Evolutionary conservation across 2,888 invertebrate species (phyloP).

Genomic region (Bombylius major): DNA sequence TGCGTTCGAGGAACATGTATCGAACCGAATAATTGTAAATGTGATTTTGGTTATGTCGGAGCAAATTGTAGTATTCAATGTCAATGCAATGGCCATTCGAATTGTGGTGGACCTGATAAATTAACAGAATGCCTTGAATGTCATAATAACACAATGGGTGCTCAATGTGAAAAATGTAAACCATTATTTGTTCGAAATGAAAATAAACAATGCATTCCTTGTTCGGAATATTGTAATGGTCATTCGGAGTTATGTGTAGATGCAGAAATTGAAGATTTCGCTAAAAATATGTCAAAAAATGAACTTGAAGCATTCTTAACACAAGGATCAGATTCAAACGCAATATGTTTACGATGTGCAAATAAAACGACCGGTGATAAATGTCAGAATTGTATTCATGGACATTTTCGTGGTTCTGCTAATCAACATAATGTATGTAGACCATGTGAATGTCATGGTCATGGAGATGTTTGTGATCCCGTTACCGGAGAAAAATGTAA

Average conservation of each 20-base stretch:
- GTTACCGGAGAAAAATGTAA: slow-evolving; percentile 86
- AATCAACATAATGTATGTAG: slow-evolving; percentile 64
- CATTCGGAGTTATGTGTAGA: slow-evolving; percentile 70
- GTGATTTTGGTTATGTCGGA: slow-evolving; percentile 91
- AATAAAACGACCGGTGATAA: slow-evolving; percentile 71
- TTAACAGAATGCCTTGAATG: slow-evolving; percentile 72
- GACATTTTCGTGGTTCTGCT: slow-evolving; percentile 63
- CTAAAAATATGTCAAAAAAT: slow-evolving; percentile 40
- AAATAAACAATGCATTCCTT: slow-evolving; percentile 76
- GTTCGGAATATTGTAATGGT: slow-evolving; percentile 77
- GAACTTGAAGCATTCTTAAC: slow-evolving; percentile 51
- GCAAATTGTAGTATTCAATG: slow-evolving; percentile 89
- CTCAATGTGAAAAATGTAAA: slow-evolving; percentile 83
- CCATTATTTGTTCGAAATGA: slow-evolving; percentile 86
- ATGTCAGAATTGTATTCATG: slow-evolving; percentile 68
- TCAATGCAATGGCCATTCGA: slow-evolving; percentile 87
- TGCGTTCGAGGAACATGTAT: slow-evolving; percentile 77
- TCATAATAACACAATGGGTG: slow-evolving; percentile 85
- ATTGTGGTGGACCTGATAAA: slow-evolving; percentile 78
- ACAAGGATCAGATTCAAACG: slow-evolving; percentile 56
- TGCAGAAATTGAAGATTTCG: slow-evolving; percentile 37
- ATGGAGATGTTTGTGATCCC: slow-evolving; percentile 81
- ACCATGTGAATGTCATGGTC: slow-evolving; percentile 86
- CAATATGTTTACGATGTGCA: slow-evolving; percentile 72
- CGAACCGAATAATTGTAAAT: slow-evolving; percentile 71